phyloP scores from a whole-genome alignment of 2,113 vertebrate species.

The Rhinichthys klamathensis region DNA sequence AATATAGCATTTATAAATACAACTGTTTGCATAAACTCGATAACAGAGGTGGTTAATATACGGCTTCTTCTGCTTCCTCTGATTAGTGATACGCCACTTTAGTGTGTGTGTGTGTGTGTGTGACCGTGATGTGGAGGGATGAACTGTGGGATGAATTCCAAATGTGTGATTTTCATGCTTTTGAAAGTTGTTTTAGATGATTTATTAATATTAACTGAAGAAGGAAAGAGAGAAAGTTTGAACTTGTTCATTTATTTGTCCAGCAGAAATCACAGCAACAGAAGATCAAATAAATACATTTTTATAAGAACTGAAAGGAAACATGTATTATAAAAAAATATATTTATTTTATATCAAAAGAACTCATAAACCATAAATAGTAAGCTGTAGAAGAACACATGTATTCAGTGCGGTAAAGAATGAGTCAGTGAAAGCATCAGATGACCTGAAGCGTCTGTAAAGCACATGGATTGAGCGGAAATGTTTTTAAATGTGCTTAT shows the following conservation, averaged over 20 bases:
- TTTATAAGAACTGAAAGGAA: background rate
- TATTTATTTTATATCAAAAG: background rate
- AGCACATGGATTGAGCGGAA: too few species aligned
- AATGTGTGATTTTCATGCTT: background rate
- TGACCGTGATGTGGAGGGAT: background rate
- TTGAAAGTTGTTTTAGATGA: background rate
- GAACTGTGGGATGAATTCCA: background rate
- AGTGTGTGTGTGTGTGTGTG: background rate
- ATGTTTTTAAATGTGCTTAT: too few species aligned
- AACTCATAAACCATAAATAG: too few species aligned
- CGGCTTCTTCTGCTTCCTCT: background rate
- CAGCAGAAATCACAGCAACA: background rate
- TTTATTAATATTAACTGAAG: background rate
- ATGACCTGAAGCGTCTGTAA: too few species aligned
- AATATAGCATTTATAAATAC: constrained; percentile 2
- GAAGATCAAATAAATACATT: background rate
- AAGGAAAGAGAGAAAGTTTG: background rate
- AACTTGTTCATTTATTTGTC: background rate
- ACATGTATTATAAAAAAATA: background rate
- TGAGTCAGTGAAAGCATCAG: too few species aligned
- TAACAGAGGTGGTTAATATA: background rate
- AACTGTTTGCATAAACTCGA: background rate
- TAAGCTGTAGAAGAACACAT: too few species aligned
- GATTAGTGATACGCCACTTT: background rate
- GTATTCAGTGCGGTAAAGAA: too few species aligned